A percentile compares a stretch with the other conserved stretches of the same genome.
phyloP scores from a whole-genome alignment of 1,140 invertebrate species.

The Caenorhabditis elegans region DNA sequence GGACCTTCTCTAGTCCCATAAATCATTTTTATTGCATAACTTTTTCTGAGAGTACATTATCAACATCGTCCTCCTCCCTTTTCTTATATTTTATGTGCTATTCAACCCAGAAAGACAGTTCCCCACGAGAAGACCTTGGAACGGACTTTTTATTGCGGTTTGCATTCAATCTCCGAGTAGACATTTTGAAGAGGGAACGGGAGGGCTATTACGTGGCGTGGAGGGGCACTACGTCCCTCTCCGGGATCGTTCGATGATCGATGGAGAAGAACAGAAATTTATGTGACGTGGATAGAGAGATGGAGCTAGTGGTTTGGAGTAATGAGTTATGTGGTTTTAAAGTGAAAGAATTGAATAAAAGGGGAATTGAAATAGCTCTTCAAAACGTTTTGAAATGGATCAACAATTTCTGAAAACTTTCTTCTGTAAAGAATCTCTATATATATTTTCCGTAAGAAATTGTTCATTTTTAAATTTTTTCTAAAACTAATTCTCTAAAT shows the following conservation, averaged over 20 bases:
- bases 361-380: no score
- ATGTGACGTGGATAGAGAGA: constrained; percentile 8
- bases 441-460: no score
- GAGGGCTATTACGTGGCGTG: constrained; percentile 17
- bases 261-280: constrained; percentile 21
- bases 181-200: not conserved
- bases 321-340: not conserved
- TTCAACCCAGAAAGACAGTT: not conserved
- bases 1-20: not conserved
- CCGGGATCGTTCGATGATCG: constrained; percentile 16
- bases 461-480: no score
- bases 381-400: no score
- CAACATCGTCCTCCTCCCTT: not conserved
- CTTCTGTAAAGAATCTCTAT: no score
- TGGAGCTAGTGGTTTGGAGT: not conserved
- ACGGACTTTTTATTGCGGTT: constrained; percentile 31
- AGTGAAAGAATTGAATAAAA: no score
- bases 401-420: no score
- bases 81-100: not conserved
- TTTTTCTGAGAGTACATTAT: not conserved
- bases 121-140: constrained; percentile 10
- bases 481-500: no score
- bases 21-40: constrained; percentile 6
- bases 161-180: constrained; percentile 18
- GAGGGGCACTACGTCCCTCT: constrained; percentile 3